Conservation (phyloP, 2,888 invertebrate species). For the Agonopterix heracliana region DNA sequence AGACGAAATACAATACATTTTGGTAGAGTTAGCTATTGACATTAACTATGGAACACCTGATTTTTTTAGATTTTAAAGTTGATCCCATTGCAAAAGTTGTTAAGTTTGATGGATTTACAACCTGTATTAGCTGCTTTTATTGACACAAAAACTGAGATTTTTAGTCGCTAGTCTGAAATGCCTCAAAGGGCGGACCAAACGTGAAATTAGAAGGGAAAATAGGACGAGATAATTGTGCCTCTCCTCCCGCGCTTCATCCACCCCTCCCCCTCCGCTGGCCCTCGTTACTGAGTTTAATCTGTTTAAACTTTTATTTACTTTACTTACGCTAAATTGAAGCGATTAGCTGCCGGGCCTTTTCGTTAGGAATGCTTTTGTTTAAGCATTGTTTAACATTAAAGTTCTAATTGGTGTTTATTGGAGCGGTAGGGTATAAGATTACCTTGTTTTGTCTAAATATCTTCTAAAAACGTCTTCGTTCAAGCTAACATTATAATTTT, state of each 20-base stretch:
- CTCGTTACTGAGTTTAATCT: constrained; percentile 68
- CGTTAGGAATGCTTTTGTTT: constrained; percentile 33
- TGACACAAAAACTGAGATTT: constrained; percentile 8
- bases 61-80: no score
- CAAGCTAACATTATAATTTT: no score
- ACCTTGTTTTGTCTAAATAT: no score
- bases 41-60: no score
- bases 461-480: no score
- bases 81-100: no score
- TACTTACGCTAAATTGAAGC: constrained; percentile 55
- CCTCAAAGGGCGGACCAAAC: constrained; percentile 46
- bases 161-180: constrained; percentile 31
- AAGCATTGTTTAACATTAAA: constrained; percentile 32
- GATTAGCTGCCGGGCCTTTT: constrained; percentile 52
- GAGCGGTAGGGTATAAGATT: neutral
- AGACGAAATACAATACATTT: no score
- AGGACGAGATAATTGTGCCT: constrained; percentile 69
- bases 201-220: constrained; percentile 70
- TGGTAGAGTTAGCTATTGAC: neutral
- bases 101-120: neutral
- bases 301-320: constrained; percentile 72
- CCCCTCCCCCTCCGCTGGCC: constrained; percentile 23
- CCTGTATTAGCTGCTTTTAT: neutral
- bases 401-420: constrained; percentile 16
- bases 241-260: constrained; percentile 25